Evolutionary conservation across 2,888 invertebrate species (phyloP), one percentile per base, ranked within the genome.

Genomic region (Megamerina dolium): DNA sequence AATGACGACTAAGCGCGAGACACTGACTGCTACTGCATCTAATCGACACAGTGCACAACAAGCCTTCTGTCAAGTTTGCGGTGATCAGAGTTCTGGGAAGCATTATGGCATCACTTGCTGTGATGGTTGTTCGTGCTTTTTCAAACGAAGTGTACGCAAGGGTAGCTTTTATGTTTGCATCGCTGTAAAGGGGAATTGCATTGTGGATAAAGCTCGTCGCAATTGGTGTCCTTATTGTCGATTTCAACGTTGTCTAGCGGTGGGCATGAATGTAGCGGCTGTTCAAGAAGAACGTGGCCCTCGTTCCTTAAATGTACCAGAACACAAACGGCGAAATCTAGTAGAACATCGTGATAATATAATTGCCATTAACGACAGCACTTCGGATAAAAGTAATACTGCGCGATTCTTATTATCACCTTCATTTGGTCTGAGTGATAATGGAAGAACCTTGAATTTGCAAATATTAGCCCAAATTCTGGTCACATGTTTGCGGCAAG

Each of bases 171-270:
- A 88, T 63, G 78, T 80, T 19, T 90, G 90, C 66, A 88, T 88
- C 52, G 83, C 85, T 48, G 85, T 84, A 2, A 82, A 79, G 47
- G 83, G 84, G 12, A 74, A 75, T 45, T 91, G 90, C 61, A 70
- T 81, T 1, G 77, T 91, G 37, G 89, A 91, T 69, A 88, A 87
- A 70, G 81, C 85, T 0, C 73, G 88, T 38, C 72, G 90, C 49
- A 91, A 91, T 69, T 90, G 89, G 90, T 91, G 90, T 66, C 88
- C 90, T 0, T 83, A 81, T 58, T 91, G 90, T 61, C 76, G 90
- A 27, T 74, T 90, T 13, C 81, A 83, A 60, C 82, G 84, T 57
- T 91, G 90, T 59, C 79, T 87, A 51, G 68, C 77, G 2, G 84
- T 84, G 34, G 77, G 79, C 51, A 90, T 90, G 90, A 88, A 89